Percentiles rank a stretch among this genome's conserved stretches.
These are phyloP conservation scores for Leptinotarsa peninsularis DNA, from an alignment of 2,888 invertebrate genomes.

Conservation along the genomic window DNA sequence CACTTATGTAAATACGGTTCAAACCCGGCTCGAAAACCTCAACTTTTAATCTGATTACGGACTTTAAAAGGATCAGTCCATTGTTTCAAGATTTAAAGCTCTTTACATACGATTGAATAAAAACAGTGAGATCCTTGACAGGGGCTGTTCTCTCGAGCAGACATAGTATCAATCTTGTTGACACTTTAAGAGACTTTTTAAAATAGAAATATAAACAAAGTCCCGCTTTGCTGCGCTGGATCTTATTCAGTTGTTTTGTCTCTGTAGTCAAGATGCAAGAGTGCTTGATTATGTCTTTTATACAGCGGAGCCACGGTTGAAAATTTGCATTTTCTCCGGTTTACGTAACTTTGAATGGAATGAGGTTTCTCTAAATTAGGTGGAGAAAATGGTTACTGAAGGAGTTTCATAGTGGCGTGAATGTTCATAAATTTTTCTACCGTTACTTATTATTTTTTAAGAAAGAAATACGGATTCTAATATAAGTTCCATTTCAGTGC, in stretches of 20 bases:
- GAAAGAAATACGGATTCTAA: no score
- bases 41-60: slow-evolving; percentile 43
- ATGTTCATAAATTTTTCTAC: not conserved
- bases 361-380: slow-evolving; percentile 8
- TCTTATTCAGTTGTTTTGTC: slow-evolving; percentile 36
- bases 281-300: slow-evolving; percentile 21
- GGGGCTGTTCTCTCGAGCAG: slow-evolving; percentile 43
- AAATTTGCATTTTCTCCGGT: slow-evolving; percentile 15
- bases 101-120: slow-evolving; percentile 54
- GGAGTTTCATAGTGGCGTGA: not conserved
- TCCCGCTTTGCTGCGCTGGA: slow-evolving; percentile 33
- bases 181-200: slow-evolving; percentile 46
- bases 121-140: slow-evolving; percentile 50
- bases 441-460: no score
- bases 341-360: slow-evolving; percentile 8
- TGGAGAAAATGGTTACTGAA: not conserved
- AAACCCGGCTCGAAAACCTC: slow-evolving; percentile 31
- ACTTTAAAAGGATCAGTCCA: slow-evolving; percentile 41
- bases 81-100: slow-evolving; percentile 44
- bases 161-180: slow-evolving; percentile 50
- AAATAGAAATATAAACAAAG: slow-evolving; percentile 46
- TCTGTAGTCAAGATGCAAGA: slow-evolving; percentile 29
- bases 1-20: slow-evolving; percentile 41
- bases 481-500: no score
- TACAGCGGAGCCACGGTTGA: slow-evolving; percentile 9